These are phyloP conservation scores for Drosophila lowei DNA, from an alignment of 1,140 invertebrate species.

Conservation along the genomic window DNA sequence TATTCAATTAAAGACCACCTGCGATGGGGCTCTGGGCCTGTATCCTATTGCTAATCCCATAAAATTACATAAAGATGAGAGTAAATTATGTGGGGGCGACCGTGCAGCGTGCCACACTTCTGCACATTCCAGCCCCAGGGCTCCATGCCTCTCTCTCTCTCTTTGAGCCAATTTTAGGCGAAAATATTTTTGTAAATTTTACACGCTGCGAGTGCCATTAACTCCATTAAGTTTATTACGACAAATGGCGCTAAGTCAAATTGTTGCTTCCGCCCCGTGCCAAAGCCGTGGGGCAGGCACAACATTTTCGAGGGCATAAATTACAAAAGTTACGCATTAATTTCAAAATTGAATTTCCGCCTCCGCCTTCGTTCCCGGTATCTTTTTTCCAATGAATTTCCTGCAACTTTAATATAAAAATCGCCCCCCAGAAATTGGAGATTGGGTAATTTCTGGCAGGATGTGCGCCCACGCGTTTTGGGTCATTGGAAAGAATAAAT, in stretches of 20 bases:
- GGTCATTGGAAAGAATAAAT: constrained; percentile 30
- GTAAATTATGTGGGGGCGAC: constrained; percentile 39
- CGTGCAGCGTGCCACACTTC: constrained; percentile 1
- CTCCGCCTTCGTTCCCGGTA: constrained; percentile 33
- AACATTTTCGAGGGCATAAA: constrained; percentile 37
- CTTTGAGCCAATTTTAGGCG: constrained; percentile 50
- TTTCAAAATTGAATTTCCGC: constrained; percentile 67
- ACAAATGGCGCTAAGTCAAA: constrained; percentile 62
- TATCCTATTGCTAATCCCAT: constrained; percentile 43
- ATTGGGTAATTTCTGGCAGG: constrained; percentile 42
- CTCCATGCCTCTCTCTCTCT: not conserved
- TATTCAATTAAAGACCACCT: constrained; percentile 33
- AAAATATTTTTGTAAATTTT: constrained; percentile 65
- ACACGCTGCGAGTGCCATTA: constrained; percentile 50
- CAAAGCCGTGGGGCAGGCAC: constrained; percentile 21
- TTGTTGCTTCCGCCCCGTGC: constrained; percentile 57
- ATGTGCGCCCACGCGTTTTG: constrained; percentile 31
- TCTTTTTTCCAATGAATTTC: constrained; percentile 28
- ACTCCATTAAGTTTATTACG: constrained; percentile 71
- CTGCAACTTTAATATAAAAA: constrained; percentile 32
- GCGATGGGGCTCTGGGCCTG: not conserved
- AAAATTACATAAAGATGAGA: constrained; percentile 48
- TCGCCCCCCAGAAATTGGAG: constrained; percentile 8
- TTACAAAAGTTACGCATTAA: constrained; percentile 64
- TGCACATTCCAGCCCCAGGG: constrained; percentile 8